Evolutionary conservation across 2,113 vertebrate species (phyloP).

Genomic region (Nothoprocta perdicaria): DNA sequence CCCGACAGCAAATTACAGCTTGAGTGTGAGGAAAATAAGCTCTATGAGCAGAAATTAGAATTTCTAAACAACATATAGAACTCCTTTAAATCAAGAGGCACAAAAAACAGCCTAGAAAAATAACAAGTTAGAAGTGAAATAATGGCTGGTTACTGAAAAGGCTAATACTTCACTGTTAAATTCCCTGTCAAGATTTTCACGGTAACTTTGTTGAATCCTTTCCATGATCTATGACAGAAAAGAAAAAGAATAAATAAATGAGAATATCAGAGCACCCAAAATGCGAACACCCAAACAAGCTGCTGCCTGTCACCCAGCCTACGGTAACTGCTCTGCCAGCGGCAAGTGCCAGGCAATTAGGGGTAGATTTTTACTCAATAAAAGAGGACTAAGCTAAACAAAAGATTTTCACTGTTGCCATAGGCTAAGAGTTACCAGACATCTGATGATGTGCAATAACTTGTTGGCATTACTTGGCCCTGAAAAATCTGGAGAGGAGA

Average conservation of each 20-base stretch:
- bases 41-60: neutral
- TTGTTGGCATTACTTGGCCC: neutral
- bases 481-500: rapidly evolving
- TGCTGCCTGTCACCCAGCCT: neutral
- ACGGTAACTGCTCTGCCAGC: rapidly evolving
- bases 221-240: neutral
- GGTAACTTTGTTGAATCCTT: neutral
- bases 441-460: neutral
- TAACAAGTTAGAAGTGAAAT: neutral
- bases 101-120: neutral
- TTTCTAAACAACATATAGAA: neutral
- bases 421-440: neutral
- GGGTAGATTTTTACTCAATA: neutral
- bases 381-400: neutral
- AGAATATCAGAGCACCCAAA: neutral
- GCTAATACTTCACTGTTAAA: neutral
- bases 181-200: neutral
- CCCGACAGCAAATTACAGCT: neutral
- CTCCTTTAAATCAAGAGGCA: neutral
- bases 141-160: no score
- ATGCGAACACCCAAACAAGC: neutral
- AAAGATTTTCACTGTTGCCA: neutral
- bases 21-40: neutral
- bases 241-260: neutral
- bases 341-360: neutral